Evolutionary conservation across 2,113 vertebrate genomes (phyloP).

Genomic region (Saguinus midas): DNA sequence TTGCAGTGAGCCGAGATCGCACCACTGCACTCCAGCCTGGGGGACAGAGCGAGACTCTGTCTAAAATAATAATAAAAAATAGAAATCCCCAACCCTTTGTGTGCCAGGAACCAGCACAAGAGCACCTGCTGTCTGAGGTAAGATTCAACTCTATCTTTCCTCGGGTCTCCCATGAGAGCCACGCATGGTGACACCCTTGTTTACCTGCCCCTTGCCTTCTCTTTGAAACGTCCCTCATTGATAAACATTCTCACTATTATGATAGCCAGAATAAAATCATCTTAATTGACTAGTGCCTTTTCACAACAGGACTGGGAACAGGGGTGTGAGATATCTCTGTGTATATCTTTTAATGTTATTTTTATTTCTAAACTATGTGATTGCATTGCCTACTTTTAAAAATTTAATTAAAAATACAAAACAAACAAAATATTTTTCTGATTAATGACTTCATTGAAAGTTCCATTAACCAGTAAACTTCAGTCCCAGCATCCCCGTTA

Average conservation of each 20-base stretch:
- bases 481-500: background rate
- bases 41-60: background rate
- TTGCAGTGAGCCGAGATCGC: too few relatives aligned
- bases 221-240: background rate
- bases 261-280: background rate
- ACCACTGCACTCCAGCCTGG: background rate
- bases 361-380: background rate
- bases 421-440: background rate
- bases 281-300: background rate
- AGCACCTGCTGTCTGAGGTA: background rate
- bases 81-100: background rate
- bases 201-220: background rate
- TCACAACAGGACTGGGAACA: background rate
- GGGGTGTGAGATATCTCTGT: background rate
- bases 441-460: background rate
- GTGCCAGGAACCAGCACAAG: background rate
- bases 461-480: background rate
- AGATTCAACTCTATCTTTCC: background rate
- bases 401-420: constrained; percentile 17
- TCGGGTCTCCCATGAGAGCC: background rate
- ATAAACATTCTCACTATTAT: background rate
- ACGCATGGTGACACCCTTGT: too few relatives aligned
- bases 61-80: background rate
- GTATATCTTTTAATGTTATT: background rate
- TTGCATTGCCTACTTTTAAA: background rate